Evolutionary conservation across 2,888 invertebrate species (phyloP), one percentile per base, ranked within the genome.

Genomic region (Silvanus unidentatus): DNA sequence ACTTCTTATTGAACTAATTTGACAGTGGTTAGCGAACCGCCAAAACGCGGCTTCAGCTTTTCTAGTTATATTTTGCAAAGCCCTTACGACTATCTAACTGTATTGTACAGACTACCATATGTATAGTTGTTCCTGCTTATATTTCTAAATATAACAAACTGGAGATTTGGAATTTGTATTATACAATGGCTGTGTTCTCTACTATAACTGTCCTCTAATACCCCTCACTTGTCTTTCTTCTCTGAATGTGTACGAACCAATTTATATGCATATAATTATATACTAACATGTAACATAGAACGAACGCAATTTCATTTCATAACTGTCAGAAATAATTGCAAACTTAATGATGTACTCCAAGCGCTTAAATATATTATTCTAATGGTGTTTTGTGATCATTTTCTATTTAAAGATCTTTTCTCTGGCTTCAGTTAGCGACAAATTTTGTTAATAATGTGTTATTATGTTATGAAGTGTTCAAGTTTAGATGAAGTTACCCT

Each of bases 1-100:
- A 66, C 59, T 70, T 72, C 73, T 73, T 73, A 73, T 73, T 73
- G 73, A 72, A 73, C 73, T 72, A 73, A 73, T 73, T 72, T 73
- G 64, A 50, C 64, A 57, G 65, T 59, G 68, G 67, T 69, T 69
- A 64, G 62, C 53, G 61, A 58, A 59, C 60, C 61, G 55, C 61
- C 55, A 51, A 47, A 58, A 53, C 59, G 60, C 59, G 57, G 59
- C 61, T 61, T 60, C 59, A 62, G 64, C 60, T 63, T 62, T 62
- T 63, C 59, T 54, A 55, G 59, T 59, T 61, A 56, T 60, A 59
- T 59, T 61, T 59, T 59, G 48, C 54, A 49, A 35, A 34, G 45
- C 58, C 53, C 55, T 57, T 56, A 58, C 44, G 42, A 13, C 16
- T 37, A 16, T 37, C 16, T 37, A 9, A 10, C 28, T 10, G 28